phyloP scores from a whole-genome alignment of 2,113 vertebrate species.

The Condylura cristata region DNA sequence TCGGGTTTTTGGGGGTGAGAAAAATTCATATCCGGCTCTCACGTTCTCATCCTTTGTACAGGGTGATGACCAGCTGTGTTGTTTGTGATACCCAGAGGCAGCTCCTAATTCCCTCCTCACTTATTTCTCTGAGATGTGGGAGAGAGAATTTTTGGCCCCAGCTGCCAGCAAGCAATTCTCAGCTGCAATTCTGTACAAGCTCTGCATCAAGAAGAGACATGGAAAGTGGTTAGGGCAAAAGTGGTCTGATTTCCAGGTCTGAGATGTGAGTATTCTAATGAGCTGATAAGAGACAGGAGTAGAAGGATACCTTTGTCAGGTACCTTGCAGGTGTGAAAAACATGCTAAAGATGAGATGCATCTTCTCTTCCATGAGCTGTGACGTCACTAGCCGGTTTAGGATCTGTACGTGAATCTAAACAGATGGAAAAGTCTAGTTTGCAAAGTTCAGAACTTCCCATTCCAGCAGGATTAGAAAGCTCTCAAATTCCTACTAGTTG shows the following conservation, averaged over 20 bases:
- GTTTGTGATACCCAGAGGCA: not conserved
- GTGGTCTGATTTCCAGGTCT: not conserved
- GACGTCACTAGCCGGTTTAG: not conserved
- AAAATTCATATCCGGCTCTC: constrained; percentile 49
- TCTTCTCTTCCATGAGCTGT: not conserved
- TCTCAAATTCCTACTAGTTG: constrained; percentile 58
- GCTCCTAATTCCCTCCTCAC: not conserved
- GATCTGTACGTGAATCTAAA: not conserved
- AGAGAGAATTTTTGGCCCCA: not conserved
- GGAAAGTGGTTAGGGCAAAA: not conserved
- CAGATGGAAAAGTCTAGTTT: not conserved
- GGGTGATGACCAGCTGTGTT: not conserved
- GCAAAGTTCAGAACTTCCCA: constrained; percentile 64
- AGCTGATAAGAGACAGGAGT: not conserved
- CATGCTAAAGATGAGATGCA: not conserved
- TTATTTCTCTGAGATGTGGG: not conserved
- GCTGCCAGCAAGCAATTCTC: not conserved
- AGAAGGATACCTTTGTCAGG: not conserved
- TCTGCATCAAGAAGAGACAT: not conserved
- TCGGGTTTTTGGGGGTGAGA: constrained; percentile 35
- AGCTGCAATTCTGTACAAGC: not conserved
- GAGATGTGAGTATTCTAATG: not conserved
- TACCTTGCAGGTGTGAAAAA: not conserved
- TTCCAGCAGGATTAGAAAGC: constrained; percentile 66
- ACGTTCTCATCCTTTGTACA: not conserved